Conservation (phyloP, 2,113 vertebrate genomes). For the Rhinopomastus cyanomelas region DNA sequence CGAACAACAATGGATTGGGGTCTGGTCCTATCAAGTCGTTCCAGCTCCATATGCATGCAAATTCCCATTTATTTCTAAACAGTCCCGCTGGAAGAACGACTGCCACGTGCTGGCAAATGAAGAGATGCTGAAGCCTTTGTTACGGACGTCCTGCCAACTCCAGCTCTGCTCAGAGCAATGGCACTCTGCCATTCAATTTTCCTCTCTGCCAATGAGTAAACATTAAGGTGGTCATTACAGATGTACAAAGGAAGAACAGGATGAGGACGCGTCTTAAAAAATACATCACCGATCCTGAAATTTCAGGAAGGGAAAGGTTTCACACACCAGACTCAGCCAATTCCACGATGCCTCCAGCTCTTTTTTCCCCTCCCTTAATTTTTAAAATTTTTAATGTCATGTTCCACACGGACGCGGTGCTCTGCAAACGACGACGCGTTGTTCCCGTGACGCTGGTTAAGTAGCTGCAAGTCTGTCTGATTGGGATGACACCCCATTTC, state of each 20-base stretch:
- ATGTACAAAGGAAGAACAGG: not conserved
- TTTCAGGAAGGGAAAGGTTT: not conserved
- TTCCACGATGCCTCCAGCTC: not conserved
- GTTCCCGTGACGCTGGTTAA: not conserved
- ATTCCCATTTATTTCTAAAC: slow-evolving; percentile 30
- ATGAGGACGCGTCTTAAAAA: not conserved
- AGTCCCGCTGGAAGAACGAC: not conserved
- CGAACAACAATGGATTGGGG: not conserved
- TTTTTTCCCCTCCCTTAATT: not conserved
- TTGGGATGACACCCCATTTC: not conserved
- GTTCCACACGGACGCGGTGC: not conserved
- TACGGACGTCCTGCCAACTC: slow-evolving; percentile 11
- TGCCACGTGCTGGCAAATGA: not conserved
- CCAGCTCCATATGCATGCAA: not conserved
- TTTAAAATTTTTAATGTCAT: not conserved
- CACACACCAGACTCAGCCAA: not conserved
- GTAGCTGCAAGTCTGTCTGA: not conserved
- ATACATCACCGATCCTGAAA: not conserved
- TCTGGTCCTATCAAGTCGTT: not conserved
- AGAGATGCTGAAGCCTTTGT: not conserved
- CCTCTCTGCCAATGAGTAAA: slow-evolving; percentile 20
- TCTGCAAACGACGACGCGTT: not conserved
- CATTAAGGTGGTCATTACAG: not conserved
- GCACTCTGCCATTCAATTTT: slow-evolving; percentile 40
- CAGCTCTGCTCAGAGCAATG: not conserved